Evolutionary conservation across 2,797 vertebrate species (phyloP).

Genomic region (Bufotes viridis): DNA sequence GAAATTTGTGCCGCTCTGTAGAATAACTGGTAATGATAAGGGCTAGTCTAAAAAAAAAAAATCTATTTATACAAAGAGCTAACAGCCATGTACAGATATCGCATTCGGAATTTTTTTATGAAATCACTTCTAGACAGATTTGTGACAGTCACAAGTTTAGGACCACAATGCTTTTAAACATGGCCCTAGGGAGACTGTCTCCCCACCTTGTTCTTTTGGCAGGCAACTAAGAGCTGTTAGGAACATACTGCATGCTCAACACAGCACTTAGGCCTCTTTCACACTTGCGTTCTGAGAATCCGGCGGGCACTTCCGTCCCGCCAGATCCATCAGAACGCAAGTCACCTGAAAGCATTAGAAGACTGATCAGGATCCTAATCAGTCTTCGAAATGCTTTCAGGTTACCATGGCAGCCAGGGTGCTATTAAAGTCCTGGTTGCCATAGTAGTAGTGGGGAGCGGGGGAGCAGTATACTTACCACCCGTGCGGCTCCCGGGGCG

Average conservation of each 20-base stretch:
- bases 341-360: too few relatives aligned
- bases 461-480: too few relatives aligned
- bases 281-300: too few relatives aligned
- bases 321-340: too few relatives aligned
- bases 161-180: background rate
- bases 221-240: background rate
- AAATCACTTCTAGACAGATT: background rate
- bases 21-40: background rate
- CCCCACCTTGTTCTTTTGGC: background rate
- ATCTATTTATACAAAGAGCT: background rate
- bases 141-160: background rate
- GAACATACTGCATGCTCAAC: background rate
- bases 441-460: too few relatives aligned
- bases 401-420: too few relatives aligned
- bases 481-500: too few relatives aligned
- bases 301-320: too few relatives aligned
- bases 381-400: too few relatives aligned
- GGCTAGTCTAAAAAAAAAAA: background rate
- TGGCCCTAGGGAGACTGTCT: background rate
- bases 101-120: background rate
- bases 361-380: too few relatives aligned
- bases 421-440: too few relatives aligned
- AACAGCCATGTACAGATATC: background rate
- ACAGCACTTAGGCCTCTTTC: too few relatives aligned
- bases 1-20: background rate